Evolutionary conservation across 2,888 invertebrate genomes (phyloP).

Genomic region (Leptinotarsa tumamoca): DNA sequence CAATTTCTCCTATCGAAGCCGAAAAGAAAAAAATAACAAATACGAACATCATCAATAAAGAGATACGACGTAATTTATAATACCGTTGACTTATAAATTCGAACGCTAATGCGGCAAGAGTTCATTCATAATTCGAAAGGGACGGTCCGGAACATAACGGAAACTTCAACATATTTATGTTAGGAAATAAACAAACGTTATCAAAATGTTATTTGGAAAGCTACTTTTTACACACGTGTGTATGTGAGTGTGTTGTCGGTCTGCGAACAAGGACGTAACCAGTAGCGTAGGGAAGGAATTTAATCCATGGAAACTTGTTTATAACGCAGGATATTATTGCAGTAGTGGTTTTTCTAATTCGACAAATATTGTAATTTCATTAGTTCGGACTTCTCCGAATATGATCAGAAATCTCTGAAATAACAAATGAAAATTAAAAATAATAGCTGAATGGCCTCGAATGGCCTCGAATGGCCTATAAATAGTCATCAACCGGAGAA

Average conservation of each 20-base stretch:
- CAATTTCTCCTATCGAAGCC: slow-evolving; percentile 7
- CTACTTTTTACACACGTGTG: slow-evolving; percentile 53
- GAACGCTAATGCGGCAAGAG: slow-evolving; percentile 30
- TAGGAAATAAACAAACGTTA: slow-evolving; percentile 34
- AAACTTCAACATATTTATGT: slow-evolving; percentile 33
- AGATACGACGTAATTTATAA: slow-evolving; percentile 31
- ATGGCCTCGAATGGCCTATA: no score
- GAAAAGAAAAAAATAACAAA: slow-evolving; percentile 8
- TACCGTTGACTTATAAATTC: slow-evolving; percentile 35
- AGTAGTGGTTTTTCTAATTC: no score
- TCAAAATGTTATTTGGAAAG: slow-evolving; percentile 46
- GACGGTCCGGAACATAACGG: slow-evolving; percentile 31
- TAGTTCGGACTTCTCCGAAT: no score
- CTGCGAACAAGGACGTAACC: slow-evolving; percentile 58
- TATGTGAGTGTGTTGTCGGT: slow-evolving; percentile 39
- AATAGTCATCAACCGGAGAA: no score
- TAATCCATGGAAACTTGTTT: not conserved
- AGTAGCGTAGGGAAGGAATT: not conserved
- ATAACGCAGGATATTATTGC: no score
- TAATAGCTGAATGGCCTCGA: no score
- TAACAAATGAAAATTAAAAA: no score
- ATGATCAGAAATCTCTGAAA: no score
- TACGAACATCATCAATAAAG: slow-evolving; percentile 14
- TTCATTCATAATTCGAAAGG: slow-evolving; percentile 42
- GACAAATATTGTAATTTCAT: no score